Base-by-base conservation (phyloP, 1,140 invertebrate genomes). In the Cephus cinctus region DNA sequence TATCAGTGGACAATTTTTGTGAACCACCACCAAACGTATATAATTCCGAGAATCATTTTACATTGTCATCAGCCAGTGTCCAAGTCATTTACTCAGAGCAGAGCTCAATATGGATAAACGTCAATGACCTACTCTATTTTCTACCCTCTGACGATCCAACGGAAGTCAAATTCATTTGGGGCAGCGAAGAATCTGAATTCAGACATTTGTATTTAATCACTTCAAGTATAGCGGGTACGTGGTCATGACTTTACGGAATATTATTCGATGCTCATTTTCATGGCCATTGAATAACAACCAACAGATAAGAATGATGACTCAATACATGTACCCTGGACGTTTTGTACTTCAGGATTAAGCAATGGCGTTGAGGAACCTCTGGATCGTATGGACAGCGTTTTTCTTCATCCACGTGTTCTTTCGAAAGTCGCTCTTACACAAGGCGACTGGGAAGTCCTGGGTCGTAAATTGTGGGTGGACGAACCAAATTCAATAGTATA, bases 151-250 rank as follows among this genome's bases (percentile, higher is more conserved):
- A 79, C 21, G 79, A 81, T 63, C 55, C 78, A 25, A 65, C 77
- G 21, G 75, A 80, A 63, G 71, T 79, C 0, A 82, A 83, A 50
- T 96, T 96, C 71, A 82, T 98, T 31, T 97, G 92, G 92, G 90
- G 90, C 0, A 94, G 88, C 35, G 94, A 98, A 74, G 89, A 94
- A 67, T 87, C 87, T 1, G 93, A 94, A n/a, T 95, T 83, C 65
- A 78, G 93, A 34, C 96, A 98, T 75, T 78, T 98, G 18, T 96
- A 96, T 74, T 76, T 91, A 14, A 78, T 94, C 15, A 84, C 82
- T 19, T 80, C 83, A 35, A 73, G 71, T 47, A 69, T 79, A 56
- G 61, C 75, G 43, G 71, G 73, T 65, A 42, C 31, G 43, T 32
- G 40, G 49, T 38, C 35, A 56, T 42, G 25, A 51, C 34, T 48